phyloP scores from a whole-genome alignment of 53 echinoderm and acorn worm species.

The Antedon mediterranea region DNA sequence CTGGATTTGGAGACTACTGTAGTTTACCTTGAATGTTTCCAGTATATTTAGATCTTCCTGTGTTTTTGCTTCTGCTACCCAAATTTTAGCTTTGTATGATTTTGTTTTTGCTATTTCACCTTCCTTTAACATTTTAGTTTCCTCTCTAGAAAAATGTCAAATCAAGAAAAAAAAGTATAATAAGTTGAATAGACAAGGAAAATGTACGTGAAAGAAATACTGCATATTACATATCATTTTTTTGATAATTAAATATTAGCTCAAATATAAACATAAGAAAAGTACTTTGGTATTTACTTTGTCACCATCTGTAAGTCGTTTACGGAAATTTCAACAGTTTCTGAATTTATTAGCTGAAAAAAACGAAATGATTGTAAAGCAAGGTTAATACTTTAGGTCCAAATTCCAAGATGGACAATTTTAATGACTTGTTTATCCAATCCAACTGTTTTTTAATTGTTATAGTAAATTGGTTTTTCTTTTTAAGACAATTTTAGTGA shows the following conservation, averaged over 20 bases:
- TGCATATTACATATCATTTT: too few species aligned
- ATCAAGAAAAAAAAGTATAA: neutral
- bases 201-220: too few species aligned
- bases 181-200: too few species aligned
- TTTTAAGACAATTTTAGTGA: too few species aligned
- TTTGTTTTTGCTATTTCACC: constrained; percentile 83
- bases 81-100: constrained; percentile 71
- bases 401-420: too few species aligned
- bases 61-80: constrained; percentile 26
- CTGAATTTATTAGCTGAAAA: constrained; percentile 45
- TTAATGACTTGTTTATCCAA: too few species aligned
- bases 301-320: constrained; percentile 62
- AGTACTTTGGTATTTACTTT: constrained; percentile 50
- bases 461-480: too few species aligned
- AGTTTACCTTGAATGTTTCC: constrained; percentile 37
- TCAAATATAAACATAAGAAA: too few species aligned
- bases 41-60: constrained; percentile 37
- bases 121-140: constrained; percentile 52
- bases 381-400: too few species aligned
- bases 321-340: constrained; percentile 38
- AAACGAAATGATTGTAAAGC: neutral
- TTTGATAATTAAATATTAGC: too few species aligned
- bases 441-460: too few species aligned
- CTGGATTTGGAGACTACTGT: too few species aligned
- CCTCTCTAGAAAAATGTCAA: constrained; percentile 31